Evolutionary conservation across 1,140 invertebrate genomes (phyloP).

Genomic region (Phthorimaea operculella): DNA sequence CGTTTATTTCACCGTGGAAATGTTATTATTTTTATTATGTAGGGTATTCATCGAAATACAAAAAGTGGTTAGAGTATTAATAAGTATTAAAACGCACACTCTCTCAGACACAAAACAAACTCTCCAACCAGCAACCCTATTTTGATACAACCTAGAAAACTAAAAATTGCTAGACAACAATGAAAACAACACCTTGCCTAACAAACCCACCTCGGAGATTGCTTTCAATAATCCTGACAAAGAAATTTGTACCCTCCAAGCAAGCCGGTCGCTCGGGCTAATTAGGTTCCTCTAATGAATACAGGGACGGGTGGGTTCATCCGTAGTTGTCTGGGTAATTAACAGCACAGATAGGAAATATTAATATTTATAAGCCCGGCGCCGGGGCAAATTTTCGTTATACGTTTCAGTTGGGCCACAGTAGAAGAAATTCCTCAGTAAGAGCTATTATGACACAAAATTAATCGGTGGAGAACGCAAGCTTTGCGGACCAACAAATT

Average conservation of each 20-base stretch:
- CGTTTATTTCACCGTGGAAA: no score
- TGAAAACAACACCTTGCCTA: no score
- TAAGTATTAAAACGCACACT: no score
- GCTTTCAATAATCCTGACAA: constrained; percentile 40
- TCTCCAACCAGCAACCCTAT: no score
- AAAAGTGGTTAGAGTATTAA: no score
- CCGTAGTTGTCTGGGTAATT: constrained; percentile 61
- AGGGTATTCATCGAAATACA: no score
- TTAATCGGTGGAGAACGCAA: not conserved
- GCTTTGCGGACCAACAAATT: no score
- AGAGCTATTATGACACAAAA: not conserved
- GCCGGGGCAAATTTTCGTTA: constrained; percentile 45
- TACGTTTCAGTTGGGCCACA: constrained; percentile 39
- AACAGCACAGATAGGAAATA: constrained; percentile 64
- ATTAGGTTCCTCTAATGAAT: constrained; percentile 62
- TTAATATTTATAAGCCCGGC: constrained; percentile 62
- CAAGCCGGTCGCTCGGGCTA: constrained; percentile 46
- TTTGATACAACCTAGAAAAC: no score
- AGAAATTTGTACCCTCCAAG: constrained; percentile 33
- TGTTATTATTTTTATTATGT: no score
- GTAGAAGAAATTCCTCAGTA: constrained; percentile 46
- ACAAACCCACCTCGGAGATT: constrained; percentile 13
- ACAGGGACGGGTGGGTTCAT: constrained; percentile 53
- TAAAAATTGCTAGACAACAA: no score
- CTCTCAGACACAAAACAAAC: no score